Conservation (phyloP, 2,888 invertebrate species). For the Lathronympha strigana region DNA sequence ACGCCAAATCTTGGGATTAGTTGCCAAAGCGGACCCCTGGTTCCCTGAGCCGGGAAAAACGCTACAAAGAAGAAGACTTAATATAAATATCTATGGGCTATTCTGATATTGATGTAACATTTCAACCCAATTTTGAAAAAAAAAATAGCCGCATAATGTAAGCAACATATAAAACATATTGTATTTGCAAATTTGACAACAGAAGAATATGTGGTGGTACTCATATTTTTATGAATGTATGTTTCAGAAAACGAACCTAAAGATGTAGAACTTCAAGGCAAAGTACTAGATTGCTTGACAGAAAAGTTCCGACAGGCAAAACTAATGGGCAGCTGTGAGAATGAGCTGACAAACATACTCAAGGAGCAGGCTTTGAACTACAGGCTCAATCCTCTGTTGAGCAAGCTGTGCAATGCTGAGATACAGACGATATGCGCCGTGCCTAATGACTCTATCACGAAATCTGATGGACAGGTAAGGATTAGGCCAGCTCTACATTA, state of each 20-base stretch:
- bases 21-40: too few relatives aligned
- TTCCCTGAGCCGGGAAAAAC: too few relatives aligned
- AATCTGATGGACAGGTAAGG: slow-evolving; percentile 76
- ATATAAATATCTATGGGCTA: too few relatives aligned
- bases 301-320: slow-evolving; percentile 90
- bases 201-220: too few relatives aligned
- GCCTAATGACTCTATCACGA: slow-evolving; percentile 72
- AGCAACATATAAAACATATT: too few relatives aligned
- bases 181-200: too few relatives aligned
- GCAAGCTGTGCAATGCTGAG: slow-evolving; percentile 91
- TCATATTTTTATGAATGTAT: neutral
- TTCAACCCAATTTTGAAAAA: too few relatives aligned
- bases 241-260: slow-evolving; percentile 76
- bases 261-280: slow-evolving; percentile 92
- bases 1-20: too few relatives aligned
- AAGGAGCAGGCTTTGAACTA: slow-evolving; percentile 96
- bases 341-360: slow-evolving; percentile 91
- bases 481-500: neutral
- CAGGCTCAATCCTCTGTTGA: slow-evolving; percentile 93
- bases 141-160: too few relatives aligned
- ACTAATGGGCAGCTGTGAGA: slow-evolving; percentile 90
- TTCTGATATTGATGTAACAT: too few relatives aligned
- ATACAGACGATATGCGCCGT: slow-evolving; percentile 86
- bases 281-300: slow-evolving; percentile 92
- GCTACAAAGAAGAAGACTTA: too few relatives aligned